Conservation (phyloP, 2,888 invertebrate genomes). For the Pycnomerus fuliginosus region DNA sequence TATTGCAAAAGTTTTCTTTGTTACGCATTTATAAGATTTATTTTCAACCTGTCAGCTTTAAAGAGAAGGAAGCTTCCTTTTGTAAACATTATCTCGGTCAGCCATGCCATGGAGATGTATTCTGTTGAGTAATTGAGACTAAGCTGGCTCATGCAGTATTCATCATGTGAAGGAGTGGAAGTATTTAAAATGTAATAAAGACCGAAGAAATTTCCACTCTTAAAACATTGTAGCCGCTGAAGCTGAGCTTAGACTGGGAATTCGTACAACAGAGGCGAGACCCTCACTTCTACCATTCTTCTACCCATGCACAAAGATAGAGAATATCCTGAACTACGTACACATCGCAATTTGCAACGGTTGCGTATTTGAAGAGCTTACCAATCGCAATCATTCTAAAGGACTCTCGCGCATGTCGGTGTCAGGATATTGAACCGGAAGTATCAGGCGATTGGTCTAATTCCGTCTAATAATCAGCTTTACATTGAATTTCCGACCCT, state of each 20-base stretch:
- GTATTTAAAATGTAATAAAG: conserved; percentile 19
- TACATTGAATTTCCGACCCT: conserved; percentile 21
- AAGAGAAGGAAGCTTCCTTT: conserved; percentile 9
- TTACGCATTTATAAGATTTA: too few relatives aligned
- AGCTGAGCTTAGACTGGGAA: conserved; percentile 2
- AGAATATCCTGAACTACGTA: too few relatives aligned
- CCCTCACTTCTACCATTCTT: conserved; percentile 9
- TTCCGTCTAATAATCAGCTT: conserved; percentile 27
- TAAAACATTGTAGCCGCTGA: conserved; percentile 7
- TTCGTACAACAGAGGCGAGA: conserved; percentile 7
- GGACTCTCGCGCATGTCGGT: conserved; percentile 7
- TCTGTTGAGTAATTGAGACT: conserved; percentile 17
- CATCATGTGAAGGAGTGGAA: conserved; percentile 15
- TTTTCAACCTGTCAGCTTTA: conserved; percentile 2
- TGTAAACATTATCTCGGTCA: conserved; percentile 11
- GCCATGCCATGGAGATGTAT: conserved; percentile 3
- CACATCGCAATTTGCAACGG: conserved; percentile 9
- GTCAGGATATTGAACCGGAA: conserved; percentile 11
- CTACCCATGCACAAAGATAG: too few relatives aligned
- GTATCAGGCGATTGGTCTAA: conserved; percentile 27
- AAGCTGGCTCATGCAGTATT: conserved; percentile 14
- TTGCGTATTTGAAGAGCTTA: conserved; percentile 13
- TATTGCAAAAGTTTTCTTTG: too few relatives aligned
- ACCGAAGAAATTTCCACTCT: conserved; percentile 11
- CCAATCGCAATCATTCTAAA: conserved; percentile 19